Evolutionary conservation across 2,113 vertebrate genomes (phyloP).

Genomic region (Australoheros scitulus): DNA sequence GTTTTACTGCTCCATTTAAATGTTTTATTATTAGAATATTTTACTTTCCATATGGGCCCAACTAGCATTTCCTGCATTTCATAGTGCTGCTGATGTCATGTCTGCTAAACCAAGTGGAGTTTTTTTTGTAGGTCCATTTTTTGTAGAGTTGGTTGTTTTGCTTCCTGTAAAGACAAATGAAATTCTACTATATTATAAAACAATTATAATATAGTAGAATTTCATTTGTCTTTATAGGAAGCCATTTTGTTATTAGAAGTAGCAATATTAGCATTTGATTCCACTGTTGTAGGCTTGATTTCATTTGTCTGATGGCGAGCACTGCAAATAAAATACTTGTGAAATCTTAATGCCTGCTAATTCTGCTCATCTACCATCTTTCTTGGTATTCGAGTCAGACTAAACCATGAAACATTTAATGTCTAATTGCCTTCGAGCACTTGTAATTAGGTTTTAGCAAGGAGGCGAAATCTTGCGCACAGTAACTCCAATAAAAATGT

Average conservation of each 20-base stretch:
- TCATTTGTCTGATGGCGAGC: too few species aligned
- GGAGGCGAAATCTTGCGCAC: not conserved
- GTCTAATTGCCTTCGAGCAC: not conserved
- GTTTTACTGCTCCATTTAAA: too few species aligned
- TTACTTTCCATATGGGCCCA: too few species aligned
- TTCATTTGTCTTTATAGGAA: not conserved
- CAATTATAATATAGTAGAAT: not conserved
- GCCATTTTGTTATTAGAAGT: not conserved
- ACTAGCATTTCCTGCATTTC: not conserved
- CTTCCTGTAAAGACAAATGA: too few species aligned
- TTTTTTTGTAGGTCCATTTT: not conserved
- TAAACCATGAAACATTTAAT: rapidly evolving
- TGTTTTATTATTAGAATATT: too few species aligned
- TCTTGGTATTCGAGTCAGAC: not conserved
- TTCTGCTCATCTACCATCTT: not conserved
- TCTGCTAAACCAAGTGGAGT: not conserved
- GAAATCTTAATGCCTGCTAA: not conserved
- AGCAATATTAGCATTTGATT: too few species aligned
- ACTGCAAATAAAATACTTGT: too few species aligned
- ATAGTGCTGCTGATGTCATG: not conserved
- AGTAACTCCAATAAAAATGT: rapidly evolving
- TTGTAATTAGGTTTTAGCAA: not conserved
- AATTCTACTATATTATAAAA: too few species aligned
- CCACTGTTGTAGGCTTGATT: too few species aligned
- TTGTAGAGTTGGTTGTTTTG: not conserved